These are phyloP conservation scores for Mustelus asterias DNA, from an alignment of 2,113 vertebrate genomes.

Conservation along the genomic window DNA sequence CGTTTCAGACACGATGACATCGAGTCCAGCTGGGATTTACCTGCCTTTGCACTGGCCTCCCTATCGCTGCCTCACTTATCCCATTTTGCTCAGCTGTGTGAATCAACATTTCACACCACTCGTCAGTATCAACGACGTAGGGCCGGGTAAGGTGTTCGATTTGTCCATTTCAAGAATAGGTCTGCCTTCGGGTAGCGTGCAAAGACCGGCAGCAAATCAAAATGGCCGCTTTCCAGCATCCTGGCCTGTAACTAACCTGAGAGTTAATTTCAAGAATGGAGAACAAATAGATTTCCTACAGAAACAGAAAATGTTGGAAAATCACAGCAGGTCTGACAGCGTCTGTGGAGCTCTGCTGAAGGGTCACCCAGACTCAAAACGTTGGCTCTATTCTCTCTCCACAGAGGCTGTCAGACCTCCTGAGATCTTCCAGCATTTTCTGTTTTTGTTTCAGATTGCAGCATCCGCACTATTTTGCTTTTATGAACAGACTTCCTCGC, in stretches of 20 bases:
- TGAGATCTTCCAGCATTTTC: too few species aligned
- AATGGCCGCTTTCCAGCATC: not conserved
- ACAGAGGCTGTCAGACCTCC: too few species aligned
- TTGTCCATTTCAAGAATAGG: not conserved
- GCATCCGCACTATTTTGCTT: too few species aligned
- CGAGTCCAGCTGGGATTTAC: conserved; percentile 36
- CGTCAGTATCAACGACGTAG: not conserved
- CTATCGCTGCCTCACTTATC: conserved; percentile 3
- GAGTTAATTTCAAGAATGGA: not conserved
- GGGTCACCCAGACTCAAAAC: too few species aligned
- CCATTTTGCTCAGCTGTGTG: conserved; percentile 36
- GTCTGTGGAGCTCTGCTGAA: too few species aligned
- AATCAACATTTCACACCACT: conserved; percentile 32
- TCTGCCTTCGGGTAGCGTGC: not conserved
- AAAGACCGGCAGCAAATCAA: not conserved
- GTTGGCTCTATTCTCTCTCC: too few species aligned
- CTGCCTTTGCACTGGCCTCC: conserved; percentile 36
- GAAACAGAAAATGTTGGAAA: too few species aligned
- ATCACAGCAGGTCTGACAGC: too few species aligned
- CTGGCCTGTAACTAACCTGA: not conserved
- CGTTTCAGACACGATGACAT: not conserved
- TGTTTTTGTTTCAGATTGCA: too few species aligned
- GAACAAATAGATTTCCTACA: not conserved
- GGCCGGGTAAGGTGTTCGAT: not conserved
- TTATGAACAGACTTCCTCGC: not conserved